Percentiles rank a stretch among this genome's conserved stretches.
Evolutionary conservation across 2,888 invertebrate species (phyloP).

Genomic region (Zaprionus lineosus): DNA sequence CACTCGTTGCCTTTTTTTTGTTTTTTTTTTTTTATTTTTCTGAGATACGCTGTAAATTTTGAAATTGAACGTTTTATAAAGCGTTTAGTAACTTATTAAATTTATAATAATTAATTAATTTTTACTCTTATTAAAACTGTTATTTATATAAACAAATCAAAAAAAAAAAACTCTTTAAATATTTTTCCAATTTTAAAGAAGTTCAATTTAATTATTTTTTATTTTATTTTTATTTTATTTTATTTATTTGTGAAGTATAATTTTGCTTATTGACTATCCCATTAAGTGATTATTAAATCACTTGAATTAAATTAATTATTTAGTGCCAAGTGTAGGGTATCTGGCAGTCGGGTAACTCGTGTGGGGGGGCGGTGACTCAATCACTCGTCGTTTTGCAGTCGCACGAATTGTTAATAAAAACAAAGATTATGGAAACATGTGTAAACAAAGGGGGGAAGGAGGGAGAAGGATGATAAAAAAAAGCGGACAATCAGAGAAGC

Average conservation of each 20-base stretch:
- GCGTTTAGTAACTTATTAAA: too few relatives aligned
- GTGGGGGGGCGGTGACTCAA: too few relatives aligned
- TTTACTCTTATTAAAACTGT: not conserved
- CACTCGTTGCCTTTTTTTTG: constrained; percentile 25
- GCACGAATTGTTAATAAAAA: constrained; percentile 48
- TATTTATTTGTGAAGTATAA: too few relatives aligned
- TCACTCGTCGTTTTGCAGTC: constrained; percentile 17
- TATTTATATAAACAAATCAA: not conserved
- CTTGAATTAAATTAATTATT: too few relatives aligned
- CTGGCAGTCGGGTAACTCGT: too few relatives aligned
- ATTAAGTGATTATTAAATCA: too few relatives aligned
- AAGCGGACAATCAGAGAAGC: not conserved
- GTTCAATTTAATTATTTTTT: constrained; percentile 35
- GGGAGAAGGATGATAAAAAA: not conserved
- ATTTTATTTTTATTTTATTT: constrained; percentile 15
- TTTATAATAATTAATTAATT: not conserved
- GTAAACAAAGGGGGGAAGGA: too few relatives aligned
- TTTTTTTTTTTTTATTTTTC: constrained; percentile 20
- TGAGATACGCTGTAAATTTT: too few relatives aligned
- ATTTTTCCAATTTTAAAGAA: too few relatives aligned
- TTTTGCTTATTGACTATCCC: too few relatives aligned
- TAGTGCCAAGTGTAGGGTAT: too few relatives aligned
- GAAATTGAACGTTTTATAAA: too few relatives aligned
- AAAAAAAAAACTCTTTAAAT: not conserved
- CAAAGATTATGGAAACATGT: constrained; percentile 49